These are phyloP conservation scores for Brachypteracias leptosomus DNA, from an alignment of 2,113 vertebrate species.

Conservation along the genomic window DNA sequence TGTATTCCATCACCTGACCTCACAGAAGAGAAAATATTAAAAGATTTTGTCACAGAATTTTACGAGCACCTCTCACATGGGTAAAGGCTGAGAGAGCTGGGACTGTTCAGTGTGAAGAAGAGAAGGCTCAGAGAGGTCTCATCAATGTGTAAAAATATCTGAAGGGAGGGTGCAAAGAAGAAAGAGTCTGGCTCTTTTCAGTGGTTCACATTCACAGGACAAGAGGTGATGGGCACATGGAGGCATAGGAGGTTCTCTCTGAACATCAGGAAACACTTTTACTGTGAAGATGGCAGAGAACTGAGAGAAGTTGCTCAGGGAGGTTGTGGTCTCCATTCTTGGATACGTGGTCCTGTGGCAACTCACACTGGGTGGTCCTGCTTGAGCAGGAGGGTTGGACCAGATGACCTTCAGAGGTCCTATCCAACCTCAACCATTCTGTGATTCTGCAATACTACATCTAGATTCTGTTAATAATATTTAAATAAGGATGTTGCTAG, in stretches of 20 bases:
- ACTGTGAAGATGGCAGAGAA: background rate
- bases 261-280: background rate
- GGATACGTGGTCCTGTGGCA: background rate
- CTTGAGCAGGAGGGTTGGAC: background rate
- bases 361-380: background rate
- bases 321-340: background rate
- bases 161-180: background rate
- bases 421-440: background rate
- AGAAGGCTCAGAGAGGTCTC: fast-evolving
- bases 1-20: background rate
- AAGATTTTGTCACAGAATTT: background rate
- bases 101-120: background rate
- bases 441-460: background rate
- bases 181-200: background rate
- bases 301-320: background rate
- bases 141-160: background rate
- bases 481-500: background rate
- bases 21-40: background rate
- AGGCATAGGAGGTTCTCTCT: background rate
- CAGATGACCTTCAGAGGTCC: background rate
- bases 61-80: background rate
- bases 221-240: background rate
- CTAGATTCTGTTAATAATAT: background rate
- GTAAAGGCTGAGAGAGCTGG: background rate
- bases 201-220: background rate